phyloP scores from a whole-genome alignment of 2,888 invertebrate species.

The Ommatoiulus sabulosus region DNA sequence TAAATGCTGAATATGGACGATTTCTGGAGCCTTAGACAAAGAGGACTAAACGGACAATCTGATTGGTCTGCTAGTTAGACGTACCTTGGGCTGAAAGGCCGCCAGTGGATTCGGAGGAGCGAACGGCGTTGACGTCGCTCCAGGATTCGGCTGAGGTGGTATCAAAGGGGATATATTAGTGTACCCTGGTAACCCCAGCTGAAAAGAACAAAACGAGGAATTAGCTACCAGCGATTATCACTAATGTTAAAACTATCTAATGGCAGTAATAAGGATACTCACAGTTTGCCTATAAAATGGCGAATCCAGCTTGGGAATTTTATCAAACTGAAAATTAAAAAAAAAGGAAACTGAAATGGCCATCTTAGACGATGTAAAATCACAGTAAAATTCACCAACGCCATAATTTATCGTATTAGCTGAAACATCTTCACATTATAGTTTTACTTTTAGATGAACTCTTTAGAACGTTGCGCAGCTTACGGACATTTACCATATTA shows the following conservation, averaged over 20 bases:
- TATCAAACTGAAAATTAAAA: slow-evolving; percentile 62
- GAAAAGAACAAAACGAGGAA: slow-evolving; percentile 51
- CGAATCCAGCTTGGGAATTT: slow-evolving; percentile 63
- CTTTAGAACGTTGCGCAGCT: too few relatives aligned
- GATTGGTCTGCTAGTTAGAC: slow-evolving; percentile 52
- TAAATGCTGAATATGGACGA: too few relatives aligned
- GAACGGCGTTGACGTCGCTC: slow-evolving; percentile 84
- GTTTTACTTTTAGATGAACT: too few relatives aligned
- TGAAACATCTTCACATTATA: too few relatives aligned
- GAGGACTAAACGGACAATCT: background rate
- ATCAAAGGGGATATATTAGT: slow-evolving; percentile 82
- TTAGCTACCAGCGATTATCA: slow-evolving; percentile 29
- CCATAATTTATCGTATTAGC: too few relatives aligned
- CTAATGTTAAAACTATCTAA: background rate
- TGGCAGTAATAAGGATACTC: slow-evolving; percentile 54
- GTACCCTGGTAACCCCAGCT: slow-evolving; percentile 69
- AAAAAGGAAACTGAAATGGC: background rate
- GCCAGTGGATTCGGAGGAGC: slow-evolving; percentile 88
- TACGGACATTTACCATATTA: too few relatives aligned
- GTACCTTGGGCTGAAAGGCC: slow-evolving; percentile 90
- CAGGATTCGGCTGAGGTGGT: slow-evolving; percentile 80
- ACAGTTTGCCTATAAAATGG: slow-evolving; percentile 62
- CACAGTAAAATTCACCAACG: too few relatives aligned
- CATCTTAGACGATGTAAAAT: too few relatives aligned
- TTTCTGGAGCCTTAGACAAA: background rate